phyloP scores from a whole-genome alignment of 2,113 vertebrate species.

The Planiliza haematocheilus region DNA sequence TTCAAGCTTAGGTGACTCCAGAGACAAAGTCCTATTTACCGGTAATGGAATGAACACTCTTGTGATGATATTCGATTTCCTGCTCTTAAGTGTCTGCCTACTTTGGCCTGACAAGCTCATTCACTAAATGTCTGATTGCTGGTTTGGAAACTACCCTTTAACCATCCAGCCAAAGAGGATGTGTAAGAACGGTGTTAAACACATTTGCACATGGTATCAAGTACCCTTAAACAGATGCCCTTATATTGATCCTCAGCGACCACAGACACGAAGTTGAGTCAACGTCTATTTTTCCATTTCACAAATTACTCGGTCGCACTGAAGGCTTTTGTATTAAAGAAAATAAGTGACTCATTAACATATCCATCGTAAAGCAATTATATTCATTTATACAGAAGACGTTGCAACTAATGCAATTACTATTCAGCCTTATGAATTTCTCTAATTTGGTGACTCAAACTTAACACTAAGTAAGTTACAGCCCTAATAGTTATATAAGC shows the following conservation, averaged over 20 bases:
- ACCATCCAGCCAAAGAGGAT: slow-evolving; percentile 24
- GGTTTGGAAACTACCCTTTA: slow-evolving; percentile 56
- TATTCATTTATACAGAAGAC: slow-evolving; percentile 1
- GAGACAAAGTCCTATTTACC: slow-evolving; percentile 55
- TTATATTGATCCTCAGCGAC: slow-evolving; percentile 43
- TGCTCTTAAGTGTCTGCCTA: slow-evolving; percentile 46
- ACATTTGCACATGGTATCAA: slow-evolving; percentile 48
- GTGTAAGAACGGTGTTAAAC: slow-evolving; percentile 41
- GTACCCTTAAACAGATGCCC: slow-evolving; percentile 42
- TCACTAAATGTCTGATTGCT: slow-evolving; percentile 53
- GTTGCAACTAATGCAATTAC: not conserved
- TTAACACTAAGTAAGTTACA: not conserved
- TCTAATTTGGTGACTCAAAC: not conserved
- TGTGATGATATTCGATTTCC: slow-evolving; percentile 59
- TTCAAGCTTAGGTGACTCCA: slow-evolving; percentile 41
- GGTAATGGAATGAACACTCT: slow-evolving; percentile 45
- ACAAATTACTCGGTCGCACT: not conserved
- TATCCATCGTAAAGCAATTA: not conserved
- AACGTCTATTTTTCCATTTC: slow-evolving; percentile 16
- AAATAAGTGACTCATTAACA: not conserved
- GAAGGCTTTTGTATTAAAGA: slow-evolving; percentile 2
- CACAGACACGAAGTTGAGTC: slow-evolving; percentile 12
- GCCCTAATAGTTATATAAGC: not conserved
- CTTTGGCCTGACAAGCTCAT: slow-evolving; percentile 35
- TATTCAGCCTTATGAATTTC: not conserved